Evolutionary conservation across 2,888 invertebrate genomes (phyloP), one percentile per base, ranked within the genome.

Genomic region (Coenonympha arcania): DNA sequence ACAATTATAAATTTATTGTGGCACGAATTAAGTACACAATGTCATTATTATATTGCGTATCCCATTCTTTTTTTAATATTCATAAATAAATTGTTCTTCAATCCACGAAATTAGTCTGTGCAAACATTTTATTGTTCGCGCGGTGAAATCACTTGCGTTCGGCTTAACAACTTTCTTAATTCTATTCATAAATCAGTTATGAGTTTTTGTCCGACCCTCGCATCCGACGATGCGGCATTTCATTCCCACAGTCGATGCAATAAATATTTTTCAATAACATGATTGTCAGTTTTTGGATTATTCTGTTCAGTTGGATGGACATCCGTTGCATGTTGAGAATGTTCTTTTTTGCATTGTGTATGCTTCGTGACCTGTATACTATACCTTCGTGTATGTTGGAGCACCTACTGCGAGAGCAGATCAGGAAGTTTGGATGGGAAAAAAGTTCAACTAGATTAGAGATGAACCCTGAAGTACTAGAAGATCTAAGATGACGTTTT

Each of bases 271-370:
- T 31, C 33, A 31, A 48, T 26, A 26, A 34, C 41, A 41, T 48
- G 33, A 33, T 41, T 33, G 33, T 19, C 41, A 34, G 19, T 40
- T 68, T 65, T 67, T n/a, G 28, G 16, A 30, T 41, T 41, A 26
- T 24, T 16, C n/a, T n/a, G 26, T 36, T 24, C 6, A 6, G 13
- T 20, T 37, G 3, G 20, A 8, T 37, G 39, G 22, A 40, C 39
- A 40, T 40, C 39, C 26, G 39, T 5, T 40, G 9, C 46, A 44
- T 51, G 19, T 36, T 36, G 6, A 15, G 16, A 19, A 6, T n/a
- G 9, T 11, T 2, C 19, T 19, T 15, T 13, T 30, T 6, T 30
- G n/a, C 9, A 26, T 26, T n/a, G 9, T n/a, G n/a, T 9, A 3
- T 8, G n/a, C 9, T 8, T 26, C n/a, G 8, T 9, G 26, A 26